A percentile compares a stretch with the other conserved stretches of the same genome.
phyloP scores from a whole-genome alignment of 1,140 invertebrate species.

The Drosophila elegans region DNA sequence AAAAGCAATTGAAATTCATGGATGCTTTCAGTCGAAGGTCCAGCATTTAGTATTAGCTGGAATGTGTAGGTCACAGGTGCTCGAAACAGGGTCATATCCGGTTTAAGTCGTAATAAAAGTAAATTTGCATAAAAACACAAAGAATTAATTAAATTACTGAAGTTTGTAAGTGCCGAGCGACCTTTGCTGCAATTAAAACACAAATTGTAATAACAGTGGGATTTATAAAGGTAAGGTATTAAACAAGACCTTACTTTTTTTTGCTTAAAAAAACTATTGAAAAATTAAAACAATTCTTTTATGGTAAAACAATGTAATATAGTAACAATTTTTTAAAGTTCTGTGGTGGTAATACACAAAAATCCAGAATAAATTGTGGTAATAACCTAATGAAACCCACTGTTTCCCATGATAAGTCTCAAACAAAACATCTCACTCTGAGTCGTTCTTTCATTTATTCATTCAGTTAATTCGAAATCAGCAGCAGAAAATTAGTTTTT shows the following conservation, averaged over 20 bases:
- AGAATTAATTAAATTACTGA: slow-evolving; percentile 27
- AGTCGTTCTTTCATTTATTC: slow-evolving; percentile 62
- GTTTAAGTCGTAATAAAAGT: slow-evolving; percentile 16
- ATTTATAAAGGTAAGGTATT: background rate
- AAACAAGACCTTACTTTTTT: no score
- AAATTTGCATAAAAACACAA: slow-evolving; percentile 26
- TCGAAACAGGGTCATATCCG: slow-evolving; percentile 20
- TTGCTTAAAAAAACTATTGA: no score
- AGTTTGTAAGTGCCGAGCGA: slow-evolving; percentile 12
- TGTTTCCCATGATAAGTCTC: slow-evolving; percentile 4
- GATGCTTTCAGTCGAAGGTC: slow-evolving; percentile 24
- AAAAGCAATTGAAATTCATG: slow-evolving; percentile 77
- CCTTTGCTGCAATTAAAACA: slow-evolving; percentile 13
- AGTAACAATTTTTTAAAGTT: no score
- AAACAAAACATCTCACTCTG: slow-evolving; percentile 14
- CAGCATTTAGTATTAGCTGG: slow-evolving; percentile 14
- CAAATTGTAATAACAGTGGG: slow-evolving; percentile 3
- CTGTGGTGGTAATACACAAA: background rate
- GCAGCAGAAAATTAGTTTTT: slow-evolving; percentile 84
- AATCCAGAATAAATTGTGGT: background rate
- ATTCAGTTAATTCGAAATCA: slow-evolving; percentile 83
- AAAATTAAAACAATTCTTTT: no score
- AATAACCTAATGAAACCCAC: background rate
- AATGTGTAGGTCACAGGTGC: slow-evolving; percentile 33
- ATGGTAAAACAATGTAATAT: no score